Evolutionary conservation across 2,888 invertebrate species (phyloP).

Genomic region (Malthinus flaveolus): DNA sequence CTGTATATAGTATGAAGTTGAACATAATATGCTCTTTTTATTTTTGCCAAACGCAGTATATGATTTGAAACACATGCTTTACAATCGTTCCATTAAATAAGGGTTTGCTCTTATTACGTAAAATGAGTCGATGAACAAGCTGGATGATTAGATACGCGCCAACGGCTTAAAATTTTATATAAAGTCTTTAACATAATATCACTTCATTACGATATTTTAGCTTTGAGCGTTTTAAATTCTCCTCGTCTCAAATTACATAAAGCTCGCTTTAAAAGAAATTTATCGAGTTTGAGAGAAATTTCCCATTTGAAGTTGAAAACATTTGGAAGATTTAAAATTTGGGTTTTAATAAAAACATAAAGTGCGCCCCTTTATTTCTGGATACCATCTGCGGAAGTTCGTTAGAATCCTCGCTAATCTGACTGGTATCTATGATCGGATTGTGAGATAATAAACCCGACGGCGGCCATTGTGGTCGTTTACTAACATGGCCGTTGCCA

Average conservation of each 20-base stretch:
- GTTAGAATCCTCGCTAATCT: constrained; percentile 55
- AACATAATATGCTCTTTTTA: constrained; percentile 27
- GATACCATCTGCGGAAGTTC: constrained; percentile 56
- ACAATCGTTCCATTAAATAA: constrained; percentile 12
- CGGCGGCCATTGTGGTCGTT: constrained; percentile 53
- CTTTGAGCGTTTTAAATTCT: background rate
- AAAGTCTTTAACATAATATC: constrained; percentile 19
- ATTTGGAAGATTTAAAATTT: too few species aligned
- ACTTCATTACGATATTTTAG: constrained; percentile 11
- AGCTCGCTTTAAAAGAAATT: background rate
- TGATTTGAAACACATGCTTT: constrained; percentile 35
- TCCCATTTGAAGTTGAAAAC: background rate
- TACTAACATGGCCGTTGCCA: constrained; percentile 52
- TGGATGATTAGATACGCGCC: constrained; percentile 14
- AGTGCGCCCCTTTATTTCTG: constrained; percentile 34
- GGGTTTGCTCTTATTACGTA: constrained; percentile 10
- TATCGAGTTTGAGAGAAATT: background rate
- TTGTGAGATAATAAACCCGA: constrained; percentile 34
- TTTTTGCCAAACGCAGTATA: constrained; percentile 32
- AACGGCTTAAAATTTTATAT: constrained; percentile 12
- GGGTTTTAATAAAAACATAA: constrained; percentile 9
- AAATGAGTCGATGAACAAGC: constrained; percentile 8
- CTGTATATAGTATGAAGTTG: background rate
- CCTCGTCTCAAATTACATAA: constrained; percentile 2
- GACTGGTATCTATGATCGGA: constrained; percentile 45